These are phyloP conservation scores for Zeuzera pyrina DNA, from an alignment of 2,888 invertebrate species.

Conservation along the genomic window DNA sequence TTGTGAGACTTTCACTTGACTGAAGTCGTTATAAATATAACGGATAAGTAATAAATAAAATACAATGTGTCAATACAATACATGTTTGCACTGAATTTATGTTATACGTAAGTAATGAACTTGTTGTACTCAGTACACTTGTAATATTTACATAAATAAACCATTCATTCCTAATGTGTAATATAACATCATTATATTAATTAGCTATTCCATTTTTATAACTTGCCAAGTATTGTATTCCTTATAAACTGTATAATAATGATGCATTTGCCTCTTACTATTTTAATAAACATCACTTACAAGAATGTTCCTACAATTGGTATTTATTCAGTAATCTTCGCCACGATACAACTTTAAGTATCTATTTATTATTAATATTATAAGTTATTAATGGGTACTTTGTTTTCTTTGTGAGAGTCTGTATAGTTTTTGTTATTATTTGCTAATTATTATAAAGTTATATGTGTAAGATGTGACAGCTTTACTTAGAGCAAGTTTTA, in stretches of 20 bases:
- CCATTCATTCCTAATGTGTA: conserved; percentile 15
- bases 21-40: too few species aligned
- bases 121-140: too few species aligned
- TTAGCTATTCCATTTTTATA: conserved; percentile 34
- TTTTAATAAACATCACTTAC: conserved; percentile 28
- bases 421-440: conserved; percentile 61
- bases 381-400: conserved; percentile 38
- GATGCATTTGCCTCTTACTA: conserved; percentile 37
- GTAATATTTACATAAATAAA: too few species aligned
- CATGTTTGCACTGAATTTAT: too few species aligned
- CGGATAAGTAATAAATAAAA: too few species aligned
- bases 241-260: conserved; percentile 26
- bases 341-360: conserved; percentile 36
- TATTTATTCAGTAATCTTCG: conserved; percentile 14
- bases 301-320: conserved; percentile 32
- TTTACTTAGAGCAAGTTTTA: conserved; percentile 66
- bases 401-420: conserved; percentile 49
- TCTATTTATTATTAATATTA: conserved; percentile 47
- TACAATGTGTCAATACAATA: too few species aligned
- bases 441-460: conserved; percentile 43
- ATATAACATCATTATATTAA: conserved; percentile 14
- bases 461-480: conserved; percentile 65
- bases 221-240: conserved; percentile 53
- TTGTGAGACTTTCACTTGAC: too few species aligned
- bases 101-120: too few species aligned